phyloP scores from a whole-genome alignment of 2,888 invertebrate species.

The Melipona beecheii region DNA sequence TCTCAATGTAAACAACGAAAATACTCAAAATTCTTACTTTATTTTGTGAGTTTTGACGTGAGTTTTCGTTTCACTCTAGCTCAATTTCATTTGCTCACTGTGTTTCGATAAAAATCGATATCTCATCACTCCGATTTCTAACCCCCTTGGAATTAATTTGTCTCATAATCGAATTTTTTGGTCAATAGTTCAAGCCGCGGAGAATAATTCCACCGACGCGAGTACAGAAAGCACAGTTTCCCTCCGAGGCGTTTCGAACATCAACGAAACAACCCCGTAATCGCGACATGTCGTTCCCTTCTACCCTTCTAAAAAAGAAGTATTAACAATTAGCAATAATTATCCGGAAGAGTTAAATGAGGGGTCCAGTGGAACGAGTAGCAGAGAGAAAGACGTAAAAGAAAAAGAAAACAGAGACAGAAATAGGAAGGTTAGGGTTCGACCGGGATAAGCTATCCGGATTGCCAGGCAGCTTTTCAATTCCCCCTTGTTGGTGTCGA shows the following conservation, averaged over 20 bases:
- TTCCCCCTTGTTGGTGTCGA: constrained; percentile 83
- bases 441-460: constrained; percentile 80
- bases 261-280: not conserved
- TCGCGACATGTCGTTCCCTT: constrained; percentile 3
- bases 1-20: no score
- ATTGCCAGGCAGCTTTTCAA: constrained; percentile 83
- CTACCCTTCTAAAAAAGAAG: not conserved
- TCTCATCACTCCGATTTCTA: no score
- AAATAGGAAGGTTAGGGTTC: constrained; percentile 42
- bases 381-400: constrained; percentile 27
- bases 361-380: constrained; percentile 4
- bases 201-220: no score
- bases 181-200: no score
- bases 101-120: no score
- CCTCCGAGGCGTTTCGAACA: not conserved
- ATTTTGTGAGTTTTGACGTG: no score
- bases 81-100: no score
- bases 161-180: no score
- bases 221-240: not conserved
- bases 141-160: no score
- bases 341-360: constrained; percentile 46
- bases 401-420: not conserved
- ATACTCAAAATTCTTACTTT: no score
- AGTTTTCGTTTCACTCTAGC: no score
- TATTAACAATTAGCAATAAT: constrained; percentile 55